phyloP scores from a whole-genome alignment of 2,888 invertebrate genomes.

The Cynaeus angustus region DNA sequence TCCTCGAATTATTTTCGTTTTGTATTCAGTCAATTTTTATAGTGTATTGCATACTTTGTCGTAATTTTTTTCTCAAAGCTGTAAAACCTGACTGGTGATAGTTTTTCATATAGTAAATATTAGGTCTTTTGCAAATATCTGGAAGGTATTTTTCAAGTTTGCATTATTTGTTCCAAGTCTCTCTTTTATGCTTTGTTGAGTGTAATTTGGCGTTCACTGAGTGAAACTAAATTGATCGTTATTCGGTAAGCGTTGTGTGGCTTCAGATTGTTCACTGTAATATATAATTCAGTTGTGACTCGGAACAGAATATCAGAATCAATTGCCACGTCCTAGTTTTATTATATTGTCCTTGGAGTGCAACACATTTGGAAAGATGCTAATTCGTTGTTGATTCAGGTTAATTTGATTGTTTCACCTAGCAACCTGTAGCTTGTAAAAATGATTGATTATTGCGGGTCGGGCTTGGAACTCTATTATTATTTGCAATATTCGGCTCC shows the following conservation, averaged over 20 bases:
- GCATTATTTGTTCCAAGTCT: background rate
- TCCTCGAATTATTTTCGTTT: too few species aligned
- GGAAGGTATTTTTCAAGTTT: background rate
- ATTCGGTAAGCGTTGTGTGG: constrained; percentile 4
- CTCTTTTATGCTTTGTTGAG: background rate
- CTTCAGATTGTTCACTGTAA: constrained; percentile 2
- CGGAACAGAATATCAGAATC: constrained; percentile 4
- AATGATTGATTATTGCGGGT: background rate
- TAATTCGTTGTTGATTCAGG: too few species aligned
- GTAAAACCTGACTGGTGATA: too few species aligned
- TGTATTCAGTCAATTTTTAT: too few species aligned
- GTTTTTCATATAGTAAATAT: too few species aligned
- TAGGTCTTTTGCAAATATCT: background rate
- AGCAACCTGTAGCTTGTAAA: background rate
- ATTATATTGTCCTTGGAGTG: too few species aligned
- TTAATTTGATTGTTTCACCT: background rate
- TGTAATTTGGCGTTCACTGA: background rate
- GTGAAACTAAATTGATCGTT: constrained; percentile 1
- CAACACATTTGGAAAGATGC: too few species aligned
- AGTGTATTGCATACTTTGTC: too few species aligned
- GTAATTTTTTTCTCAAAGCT: too few species aligned
- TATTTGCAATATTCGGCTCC: background rate
- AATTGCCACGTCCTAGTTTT: background rate
- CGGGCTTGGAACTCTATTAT: background rate
- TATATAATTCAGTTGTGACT: background rate